phyloP scores from a whole-genome alignment of 2,888 invertebrate genomes.

The Agriotes lineatus region DNA sequence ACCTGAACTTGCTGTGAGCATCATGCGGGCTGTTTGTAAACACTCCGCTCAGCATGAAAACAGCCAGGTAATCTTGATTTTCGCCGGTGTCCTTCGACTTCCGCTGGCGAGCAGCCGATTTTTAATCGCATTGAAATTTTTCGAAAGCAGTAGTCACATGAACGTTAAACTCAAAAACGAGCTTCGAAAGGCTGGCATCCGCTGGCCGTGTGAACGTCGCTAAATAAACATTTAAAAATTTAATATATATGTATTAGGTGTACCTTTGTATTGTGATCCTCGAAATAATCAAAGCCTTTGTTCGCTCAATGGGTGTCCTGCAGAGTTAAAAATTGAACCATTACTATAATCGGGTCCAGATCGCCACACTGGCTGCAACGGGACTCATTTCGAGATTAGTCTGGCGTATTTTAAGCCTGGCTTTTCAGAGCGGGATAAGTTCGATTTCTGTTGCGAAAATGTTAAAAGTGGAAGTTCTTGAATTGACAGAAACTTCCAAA shows the following conservation, averaged over 20 bases:
- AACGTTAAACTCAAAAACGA: neutral
- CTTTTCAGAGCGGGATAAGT: neutral
- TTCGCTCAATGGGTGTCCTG: constrained; percentile 66
- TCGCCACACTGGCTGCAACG: constrained; percentile 36
- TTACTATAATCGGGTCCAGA: constrained; percentile 63
- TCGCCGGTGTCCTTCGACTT: neutral
- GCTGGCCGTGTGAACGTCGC: constrained; percentile 58
- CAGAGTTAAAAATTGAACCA: constrained; percentile 67
- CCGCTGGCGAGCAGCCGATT: neutral
- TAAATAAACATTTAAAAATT: constrained; percentile 65
- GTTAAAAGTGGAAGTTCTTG: no score
- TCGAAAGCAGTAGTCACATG: neutral
- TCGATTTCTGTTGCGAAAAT: neutral
- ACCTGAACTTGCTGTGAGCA: no score
- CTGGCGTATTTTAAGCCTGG: neutral
- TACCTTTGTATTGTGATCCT: constrained; percentile 61
- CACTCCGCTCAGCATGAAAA: no score
- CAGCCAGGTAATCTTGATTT: no score
- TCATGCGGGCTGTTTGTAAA: no score
- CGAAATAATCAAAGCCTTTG: constrained; percentile 63
- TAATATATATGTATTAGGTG: constrained; percentile 66
- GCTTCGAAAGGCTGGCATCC: neutral
- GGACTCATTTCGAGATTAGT: constrained; percentile 4
- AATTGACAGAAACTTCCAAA: no score
- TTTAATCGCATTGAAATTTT: neutral